These are phyloP conservation scores for Marasmarcha lunaedactyla DNA, from an alignment of 2,888 invertebrate species.

Conservation along the genomic window DNA sequence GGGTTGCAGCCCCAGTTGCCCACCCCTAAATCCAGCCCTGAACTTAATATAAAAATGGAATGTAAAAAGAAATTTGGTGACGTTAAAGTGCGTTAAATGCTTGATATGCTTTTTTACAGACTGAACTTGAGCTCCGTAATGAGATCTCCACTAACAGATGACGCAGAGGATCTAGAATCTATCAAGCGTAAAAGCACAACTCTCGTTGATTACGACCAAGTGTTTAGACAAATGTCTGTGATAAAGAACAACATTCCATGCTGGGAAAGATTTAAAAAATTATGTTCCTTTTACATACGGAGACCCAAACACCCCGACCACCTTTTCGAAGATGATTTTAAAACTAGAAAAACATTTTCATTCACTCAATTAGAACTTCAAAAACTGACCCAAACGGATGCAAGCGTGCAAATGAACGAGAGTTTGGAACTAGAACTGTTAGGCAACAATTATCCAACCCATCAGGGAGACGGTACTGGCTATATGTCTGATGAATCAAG, in stretches of 20 bases:
- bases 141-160: slow-evolving; percentile 14
- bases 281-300: background rate
- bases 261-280: background rate
- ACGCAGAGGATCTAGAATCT: too few relatives aligned
- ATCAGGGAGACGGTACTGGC: background rate
- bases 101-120: too few relatives aligned
- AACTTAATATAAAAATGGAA: too few relatives aligned
- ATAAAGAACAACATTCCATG: background rate
- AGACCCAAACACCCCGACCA: too few relatives aligned
- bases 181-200: background rate
- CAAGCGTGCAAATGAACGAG: slow-evolving; percentile 39
- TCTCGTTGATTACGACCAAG: background rate
- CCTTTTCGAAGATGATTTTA: background rate
- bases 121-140: slow-evolving; percentile 44
- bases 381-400: slow-evolving; percentile 26
- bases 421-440: slow-evolving; percentile 30
- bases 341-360: slow-evolving; percentile 23
- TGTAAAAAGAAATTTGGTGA: too few relatives aligned
- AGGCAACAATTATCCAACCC: too few relatives aligned
- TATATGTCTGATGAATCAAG: background rate
- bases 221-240: background rate
- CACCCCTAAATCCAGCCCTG: too few relatives aligned
- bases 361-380: slow-evolving; percentile 37
- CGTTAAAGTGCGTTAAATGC: too few relatives aligned
- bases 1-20: too few relatives aligned